Evolutionary conservation across 2,888 invertebrate species (phyloP), one percentile per base, ranked within the genome.

Genomic region (Archips crataeganus): DNA sequence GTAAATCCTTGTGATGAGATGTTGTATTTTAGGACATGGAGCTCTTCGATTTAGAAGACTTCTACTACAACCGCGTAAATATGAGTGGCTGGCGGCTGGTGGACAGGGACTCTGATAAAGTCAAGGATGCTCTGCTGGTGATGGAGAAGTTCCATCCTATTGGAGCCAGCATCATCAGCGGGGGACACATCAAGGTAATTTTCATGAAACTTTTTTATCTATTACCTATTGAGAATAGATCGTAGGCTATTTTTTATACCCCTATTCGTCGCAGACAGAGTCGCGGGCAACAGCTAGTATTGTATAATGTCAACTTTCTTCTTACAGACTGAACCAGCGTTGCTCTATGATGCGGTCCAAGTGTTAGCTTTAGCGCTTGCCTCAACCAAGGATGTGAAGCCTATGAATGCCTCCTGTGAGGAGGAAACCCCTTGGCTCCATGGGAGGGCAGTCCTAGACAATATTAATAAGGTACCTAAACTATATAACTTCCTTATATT

Each of bases 21-120:
- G n/a, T 32, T 2, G 3, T 60, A 39, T 85, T 86, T 3, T 87
- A 98, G 98, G 98, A 98, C 83, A 96, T 98, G 86, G 98, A 98
- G 86, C 96, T 98, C 11, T 98, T 97, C 83, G 98, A 98, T 83
- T 92, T 98, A 76, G 98, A 98, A 89, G 98, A 98, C 85, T 99
- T 98, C 90, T 97, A 97, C 85, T 98, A 99, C 94, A 99, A 99
- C 86, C 97, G 97, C 61, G 98, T 98, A 57, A 99, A 99, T 90
- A 98, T 99, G 94, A 98, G 98, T n/a, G 98, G 98, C 0, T 98
- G 98, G 95, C 95, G 98, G 61, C 93, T 99, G 77, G 98, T 98
- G 2, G 98, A 98, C 85, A 95, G 97, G 3, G 97, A 96, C 71
- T 96, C 97, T 42, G 95, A 96, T 49, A 96, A 96, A 80, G 97